Conservation (phyloP, 2,797 vertebrate genomes). For the Megalops cyprinoides region DNA sequence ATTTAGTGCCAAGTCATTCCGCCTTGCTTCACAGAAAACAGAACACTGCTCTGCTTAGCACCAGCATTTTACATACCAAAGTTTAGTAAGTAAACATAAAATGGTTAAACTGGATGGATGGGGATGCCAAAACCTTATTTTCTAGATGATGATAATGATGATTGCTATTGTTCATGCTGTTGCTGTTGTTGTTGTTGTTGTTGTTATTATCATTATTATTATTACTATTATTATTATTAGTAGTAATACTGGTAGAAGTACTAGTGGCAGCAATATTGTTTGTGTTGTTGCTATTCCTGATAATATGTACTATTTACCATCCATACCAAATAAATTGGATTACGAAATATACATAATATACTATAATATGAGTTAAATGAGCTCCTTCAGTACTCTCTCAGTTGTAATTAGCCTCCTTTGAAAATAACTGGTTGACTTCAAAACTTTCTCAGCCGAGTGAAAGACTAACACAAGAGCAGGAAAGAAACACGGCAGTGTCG, state of each 20-base stretch:
- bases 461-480: constrained; percentile 12
- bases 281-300: background rate
- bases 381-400: background rate
- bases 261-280: background rate
- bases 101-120: background rate
- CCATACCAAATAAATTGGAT: background rate
- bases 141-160: background rate
- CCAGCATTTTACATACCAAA: background rate
- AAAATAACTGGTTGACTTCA: background rate
- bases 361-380: too few relatives aligned
- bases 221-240: background rate
- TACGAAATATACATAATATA: too few relatives aligned
- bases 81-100: background rate
- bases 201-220: background rate
- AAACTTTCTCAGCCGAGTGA: background rate
- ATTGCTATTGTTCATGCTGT: too few relatives aligned
- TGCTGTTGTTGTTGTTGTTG: background rate
- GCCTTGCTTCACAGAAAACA: background rate
- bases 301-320: background rate
- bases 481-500: constrained; percentile 61
- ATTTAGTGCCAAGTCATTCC: background rate
- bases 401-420: constrained; percentile 9
- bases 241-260: background rate
- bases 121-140: background rate
- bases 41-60: background rate